Conservation (phyloP, 2,113 vertebrate genomes). For the Choloepus hoffmanni region DNA sequence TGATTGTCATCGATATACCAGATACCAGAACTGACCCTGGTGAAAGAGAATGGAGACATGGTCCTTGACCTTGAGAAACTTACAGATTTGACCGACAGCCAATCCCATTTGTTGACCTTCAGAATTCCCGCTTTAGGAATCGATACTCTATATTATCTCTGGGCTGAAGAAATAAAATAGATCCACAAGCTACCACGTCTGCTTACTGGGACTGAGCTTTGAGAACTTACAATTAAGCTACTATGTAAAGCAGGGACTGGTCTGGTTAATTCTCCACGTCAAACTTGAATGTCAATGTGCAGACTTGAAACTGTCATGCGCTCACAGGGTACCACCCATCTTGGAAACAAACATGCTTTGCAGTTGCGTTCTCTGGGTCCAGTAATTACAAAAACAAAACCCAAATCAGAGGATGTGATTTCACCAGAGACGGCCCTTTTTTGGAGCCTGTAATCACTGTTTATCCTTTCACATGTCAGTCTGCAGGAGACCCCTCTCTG, state of each 20-base stretch:
- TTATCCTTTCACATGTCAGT: conserved; percentile 77
- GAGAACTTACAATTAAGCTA: conserved; percentile 37
- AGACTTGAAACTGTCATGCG: background rate
- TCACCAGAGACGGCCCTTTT: conserved; percentile 38
- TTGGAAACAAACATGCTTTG: conserved; percentile 23
- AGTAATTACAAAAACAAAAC: conserved; percentile 64
- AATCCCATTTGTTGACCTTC: background rate
- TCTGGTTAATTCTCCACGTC: background rate
- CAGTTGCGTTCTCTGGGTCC: conserved; percentile 18
- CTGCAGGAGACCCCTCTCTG: conserved; percentile 51
- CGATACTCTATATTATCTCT: conserved; percentile 6
- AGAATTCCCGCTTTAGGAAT: background rate
- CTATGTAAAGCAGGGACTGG: background rate
- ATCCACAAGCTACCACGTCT: background rate
- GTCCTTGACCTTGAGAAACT: conserved; percentile 29
- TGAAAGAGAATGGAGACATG: background rate
- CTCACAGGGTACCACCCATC: background rate
- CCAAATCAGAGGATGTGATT: conserved; percentile 59
- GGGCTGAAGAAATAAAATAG: conserved; percentile 43
- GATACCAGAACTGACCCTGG: background rate
- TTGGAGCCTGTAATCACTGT: conserved; percentile 48
- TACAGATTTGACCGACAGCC: conserved; percentile 39
- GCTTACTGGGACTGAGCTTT: conserved; percentile 24
- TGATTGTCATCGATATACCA: background rate
- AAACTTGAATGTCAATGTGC: conserved; percentile 17